These are phyloP conservation scores for Isotomurus palustris DNA, from an alignment of 2,888 invertebrate species.

Conservation along the genomic window DNA sequence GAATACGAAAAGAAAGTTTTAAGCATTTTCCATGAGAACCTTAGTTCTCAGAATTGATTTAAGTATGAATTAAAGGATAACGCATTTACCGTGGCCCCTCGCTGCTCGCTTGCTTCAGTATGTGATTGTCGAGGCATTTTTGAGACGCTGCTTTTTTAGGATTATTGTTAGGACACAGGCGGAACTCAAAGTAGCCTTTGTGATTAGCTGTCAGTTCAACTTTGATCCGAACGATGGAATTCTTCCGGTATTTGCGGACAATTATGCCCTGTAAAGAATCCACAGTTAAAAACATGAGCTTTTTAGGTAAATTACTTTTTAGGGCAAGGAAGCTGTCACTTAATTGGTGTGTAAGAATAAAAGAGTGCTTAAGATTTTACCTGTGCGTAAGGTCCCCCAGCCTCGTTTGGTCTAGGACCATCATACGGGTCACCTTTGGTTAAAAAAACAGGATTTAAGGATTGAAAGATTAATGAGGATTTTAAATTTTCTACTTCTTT, in stretches of 20 bases:
- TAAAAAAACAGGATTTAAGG: background rate
- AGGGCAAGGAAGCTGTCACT: too few species aligned
- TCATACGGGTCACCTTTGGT: slow-evolving; percentile 66
- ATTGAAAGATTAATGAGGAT: slow-evolving; percentile 9
- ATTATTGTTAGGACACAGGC: slow-evolving; percentile 66
- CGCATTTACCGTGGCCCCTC: slow-evolving; percentile 45
- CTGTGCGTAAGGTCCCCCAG: slow-evolving; percentile 75
- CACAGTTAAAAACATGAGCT: background rate
- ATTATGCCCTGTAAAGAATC: slow-evolving; percentile 58
- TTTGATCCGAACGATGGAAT: slow-evolving; percentile 64
- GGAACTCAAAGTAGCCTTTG: slow-evolving; percentile 78
- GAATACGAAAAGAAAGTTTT: too few species aligned
- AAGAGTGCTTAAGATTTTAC: slow-evolving; percentile 6
- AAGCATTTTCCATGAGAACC: too few species aligned
- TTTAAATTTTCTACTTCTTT: background rate
- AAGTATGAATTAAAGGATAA: too few species aligned
- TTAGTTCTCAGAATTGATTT: too few species aligned
- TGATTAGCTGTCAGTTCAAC: slow-evolving; percentile 85
- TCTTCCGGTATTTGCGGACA: slow-evolving; percentile 69
- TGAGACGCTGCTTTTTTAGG: slow-evolving; percentile 63
- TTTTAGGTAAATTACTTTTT: too few species aligned
- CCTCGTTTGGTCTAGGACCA: slow-evolving; percentile 70
- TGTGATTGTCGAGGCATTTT: slow-evolving; percentile 69
- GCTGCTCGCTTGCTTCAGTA: slow-evolving; percentile 58
- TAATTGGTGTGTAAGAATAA: too few species aligned